These are phyloP conservation scores for Oxyteleia sp. DNA, from an alignment of 2,888 invertebrate genomes.

Conservation along the genomic window DNA sequence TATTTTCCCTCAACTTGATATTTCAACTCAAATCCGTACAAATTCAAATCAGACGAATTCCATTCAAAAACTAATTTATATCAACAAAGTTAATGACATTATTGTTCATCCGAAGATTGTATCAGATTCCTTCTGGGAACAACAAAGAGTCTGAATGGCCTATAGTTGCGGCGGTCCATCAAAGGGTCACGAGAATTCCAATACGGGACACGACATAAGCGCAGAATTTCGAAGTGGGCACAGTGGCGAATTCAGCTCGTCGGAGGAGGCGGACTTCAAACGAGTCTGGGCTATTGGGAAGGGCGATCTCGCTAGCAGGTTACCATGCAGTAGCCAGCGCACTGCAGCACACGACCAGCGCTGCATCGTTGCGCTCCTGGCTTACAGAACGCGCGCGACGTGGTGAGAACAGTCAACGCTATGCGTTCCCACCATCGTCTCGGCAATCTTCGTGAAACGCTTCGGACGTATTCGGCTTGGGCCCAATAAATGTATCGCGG, in stretches of 20 bases:
- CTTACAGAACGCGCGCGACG: slow-evolving; percentile 78
- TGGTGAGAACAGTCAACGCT: slow-evolving; percentile 87
- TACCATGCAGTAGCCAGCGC: slow-evolving; percentile 76
- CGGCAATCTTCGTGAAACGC: slow-evolving; percentile 84
- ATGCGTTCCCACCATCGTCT: slow-evolving; percentile 87
- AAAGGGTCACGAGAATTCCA: slow-evolving; percentile 71
- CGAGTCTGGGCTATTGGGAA: slow-evolving; percentile 51
- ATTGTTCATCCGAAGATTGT: slow-evolving; percentile 49
- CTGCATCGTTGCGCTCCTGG: slow-evolving; percentile 78
- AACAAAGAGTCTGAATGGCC: slow-evolving; percentile 53
- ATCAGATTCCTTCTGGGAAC: slow-evolving; percentile 24
- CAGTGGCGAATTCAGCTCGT: slow-evolving; percentile 63
- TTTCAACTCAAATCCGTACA: background rate
- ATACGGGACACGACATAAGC: slow-evolving; percentile 64
- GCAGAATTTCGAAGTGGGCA: slow-evolving; percentile 64
- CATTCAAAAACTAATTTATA: slow-evolving; percentile 25
- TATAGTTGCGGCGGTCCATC: slow-evolving; percentile 54
- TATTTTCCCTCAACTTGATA: slow-evolving; percentile 32
- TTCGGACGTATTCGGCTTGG: slow-evolving; percentile 81
- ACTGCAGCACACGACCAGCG: slow-evolving; percentile 76
- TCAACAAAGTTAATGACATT: slow-evolving; percentile 50
- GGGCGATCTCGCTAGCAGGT: slow-evolving; percentile 76
- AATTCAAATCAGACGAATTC: background rate
- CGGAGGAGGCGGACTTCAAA: slow-evolving; percentile 64
- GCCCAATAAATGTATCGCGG: slow-evolving; percentile 79